These are phyloP conservation scores for Gnathonemus longibarbis DNA, from an alignment of 2,113 vertebrate species.

Conservation along the genomic window DNA sequence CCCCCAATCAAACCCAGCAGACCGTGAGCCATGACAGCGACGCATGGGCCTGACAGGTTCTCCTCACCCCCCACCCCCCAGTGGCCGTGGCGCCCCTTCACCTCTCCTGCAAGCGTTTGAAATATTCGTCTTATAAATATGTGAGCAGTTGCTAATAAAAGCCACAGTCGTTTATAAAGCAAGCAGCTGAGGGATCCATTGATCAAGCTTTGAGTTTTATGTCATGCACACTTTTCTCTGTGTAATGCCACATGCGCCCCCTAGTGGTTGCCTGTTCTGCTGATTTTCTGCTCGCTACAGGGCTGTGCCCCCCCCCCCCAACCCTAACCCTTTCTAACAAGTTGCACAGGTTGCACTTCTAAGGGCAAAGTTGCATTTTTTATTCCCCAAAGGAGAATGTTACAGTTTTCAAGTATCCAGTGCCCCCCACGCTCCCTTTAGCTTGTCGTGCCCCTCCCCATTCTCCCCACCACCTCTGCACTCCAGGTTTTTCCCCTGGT, in stretches of 20 bases:
- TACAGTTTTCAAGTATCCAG: neutral
- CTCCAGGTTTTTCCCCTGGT: neutral
- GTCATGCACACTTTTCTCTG: constrained; percentile 40
- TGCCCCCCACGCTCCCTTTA: neutral
- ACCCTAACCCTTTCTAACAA: neutral
- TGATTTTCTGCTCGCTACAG: neutral
- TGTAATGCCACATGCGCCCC: neutral
- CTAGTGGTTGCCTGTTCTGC: neutral
- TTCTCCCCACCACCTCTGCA: neutral
- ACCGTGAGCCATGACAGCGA: neutral
- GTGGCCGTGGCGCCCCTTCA: neutral
- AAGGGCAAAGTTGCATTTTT: neutral
- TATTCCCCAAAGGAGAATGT: neutral
- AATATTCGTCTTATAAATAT: constrained; percentile 73
- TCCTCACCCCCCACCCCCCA: constrained; percentile 8
- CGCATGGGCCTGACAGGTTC: neutral
- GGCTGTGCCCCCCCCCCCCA: neutral
- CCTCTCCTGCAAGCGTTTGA: constrained; percentile 50
- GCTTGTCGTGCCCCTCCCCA: neutral
- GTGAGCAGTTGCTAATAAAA: constrained; percentile 68
- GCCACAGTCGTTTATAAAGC: constrained; percentile 62
- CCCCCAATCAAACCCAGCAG: neutral
- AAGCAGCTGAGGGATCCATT: constrained; percentile 56
- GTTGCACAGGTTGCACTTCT: neutral
- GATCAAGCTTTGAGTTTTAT: constrained; percentile 65